Evolutionary conservation across 2,888 invertebrate genomes (phyloP), one percentile per base, ranked within the genome.

Genomic region (Tetranychus piercei): DNA sequence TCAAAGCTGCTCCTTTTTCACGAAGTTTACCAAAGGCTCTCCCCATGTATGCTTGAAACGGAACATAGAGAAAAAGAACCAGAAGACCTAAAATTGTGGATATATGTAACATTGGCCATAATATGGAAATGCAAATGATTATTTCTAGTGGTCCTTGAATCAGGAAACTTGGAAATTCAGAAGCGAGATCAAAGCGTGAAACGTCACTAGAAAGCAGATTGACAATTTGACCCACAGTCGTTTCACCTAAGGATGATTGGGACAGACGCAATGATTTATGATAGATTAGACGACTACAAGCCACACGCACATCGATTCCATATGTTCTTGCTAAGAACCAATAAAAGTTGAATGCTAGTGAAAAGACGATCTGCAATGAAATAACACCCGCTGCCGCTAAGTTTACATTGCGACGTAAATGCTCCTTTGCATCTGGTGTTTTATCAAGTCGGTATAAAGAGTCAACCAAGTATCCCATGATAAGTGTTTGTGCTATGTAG

Each of bases 251-350:
- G 6, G 67, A 11, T 9, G n/a, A 2, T 67, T 67, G 20, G 3
- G 22, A 22, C 1, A 67, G 8, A 8, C n/a, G 11, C 5, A 67
- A 23, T 5, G n/a, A 9, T 67, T 22, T 22, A 4, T 11, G n/a
- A 9, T 22, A 67, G 7, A 67, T 67, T 22, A 67, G 6, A 18
- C 67, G 55, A 80, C 91, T 90, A 80, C 89, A 88, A 0, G 90
- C 90, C 0, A 92, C 87, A 18, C 92, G 84, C 9, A 77, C 22
- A 71, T 75, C 76, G 81, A 82, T 78, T 74, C 84, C 84, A 82
- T 90, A 86, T 80, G 90, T 88, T 73, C 89, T 85, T 44, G 90
- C 87, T 23, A 88, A 88, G 85, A 93, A 88, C 88, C 93, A 91
- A 81, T 90, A 92, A 45, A 45, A 45, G 45, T 9, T 45, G 9